Evolutionary conservation across 2,888 invertebrate genomes (phyloP).

Genomic region (Halictus quadricinctus): DNA sequence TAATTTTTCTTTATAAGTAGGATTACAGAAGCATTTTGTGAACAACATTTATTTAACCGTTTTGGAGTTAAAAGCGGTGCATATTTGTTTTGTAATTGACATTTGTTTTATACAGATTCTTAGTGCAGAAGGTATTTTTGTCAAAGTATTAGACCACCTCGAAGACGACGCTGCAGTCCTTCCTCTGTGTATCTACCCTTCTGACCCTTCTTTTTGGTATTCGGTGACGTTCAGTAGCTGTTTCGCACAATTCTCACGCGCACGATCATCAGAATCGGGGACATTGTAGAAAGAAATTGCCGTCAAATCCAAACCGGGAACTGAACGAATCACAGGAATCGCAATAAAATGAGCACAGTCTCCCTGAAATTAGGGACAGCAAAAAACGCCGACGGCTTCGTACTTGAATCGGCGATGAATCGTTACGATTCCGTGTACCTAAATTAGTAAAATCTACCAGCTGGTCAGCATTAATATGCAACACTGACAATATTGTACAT

Average conservation of each 20-base stretch:
- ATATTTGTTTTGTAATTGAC: not conserved
- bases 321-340: slow-evolving; percentile 61
- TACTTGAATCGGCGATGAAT: slow-evolving; percentile 35
- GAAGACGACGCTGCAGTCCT: slow-evolving; percentile 80
- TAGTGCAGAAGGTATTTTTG: slow-evolving; percentile 64
- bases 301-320: slow-evolving; percentile 57
- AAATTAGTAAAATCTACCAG: slow-evolving; percentile 4
- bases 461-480: not conserved
- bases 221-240: slow-evolving; percentile 55
- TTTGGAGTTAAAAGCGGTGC: not conserved
- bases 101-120: not conserved
- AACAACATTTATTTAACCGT: not conserved
- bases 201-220: slow-evolving; percentile 47
- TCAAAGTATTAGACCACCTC: slow-evolving; percentile 75
- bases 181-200: slow-evolving; percentile 52
- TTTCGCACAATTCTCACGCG: slow-evolving; percentile 75
- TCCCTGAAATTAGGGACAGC: slow-evolving; percentile 49
- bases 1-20: not conserved
- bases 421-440: slow-evolving; percentile 8
- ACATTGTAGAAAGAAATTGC: slow-evolving; percentile 65
- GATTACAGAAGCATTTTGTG: too few species aligned
- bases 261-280: slow-evolving; percentile 68
- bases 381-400: slow-evolving; percentile 42
- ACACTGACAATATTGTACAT: not conserved
- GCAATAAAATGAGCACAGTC: slow-evolving; percentile 58